Conservation (phyloP, 2,113 vertebrate species). For the Tretioscincus oriximinensis region DNA sequence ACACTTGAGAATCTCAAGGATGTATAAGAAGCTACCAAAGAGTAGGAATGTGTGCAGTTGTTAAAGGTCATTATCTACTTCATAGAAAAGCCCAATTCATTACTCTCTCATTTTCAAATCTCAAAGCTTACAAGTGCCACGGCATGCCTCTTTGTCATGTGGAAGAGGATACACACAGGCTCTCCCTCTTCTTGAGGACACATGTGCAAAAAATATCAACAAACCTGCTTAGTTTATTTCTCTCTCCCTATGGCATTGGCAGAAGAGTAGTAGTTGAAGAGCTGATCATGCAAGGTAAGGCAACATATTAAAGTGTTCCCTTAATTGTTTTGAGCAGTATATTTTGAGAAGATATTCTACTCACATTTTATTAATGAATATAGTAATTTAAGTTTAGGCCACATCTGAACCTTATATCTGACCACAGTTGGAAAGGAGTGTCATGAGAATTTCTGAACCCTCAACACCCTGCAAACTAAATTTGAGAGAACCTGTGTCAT, state of each 20-base stretch:
- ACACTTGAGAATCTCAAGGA: slow-evolving; percentile 33
- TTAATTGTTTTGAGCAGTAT: background rate
- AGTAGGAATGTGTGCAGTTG: slow-evolving; percentile 28
- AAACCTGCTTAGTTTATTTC: background rate
- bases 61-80: slow-evolving; percentile 47
- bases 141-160: slow-evolving; percentile 14
- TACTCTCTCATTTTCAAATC: slow-evolving; percentile 9
- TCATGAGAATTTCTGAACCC: too few relatives aligned
- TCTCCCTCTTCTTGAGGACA: background rate
- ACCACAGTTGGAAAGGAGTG: too few relatives aligned
- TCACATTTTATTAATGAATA: background rate
- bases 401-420: background rate
- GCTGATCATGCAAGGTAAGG: background rate
- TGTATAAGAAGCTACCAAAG: slow-evolving; percentile 19
- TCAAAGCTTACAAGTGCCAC: background rate
- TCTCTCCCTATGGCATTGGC: background rate
- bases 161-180: background rate
- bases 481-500: too few relatives aligned
- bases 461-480: too few relatives aligned
- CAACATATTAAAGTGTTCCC: too few relatives aligned
- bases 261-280: background rate
- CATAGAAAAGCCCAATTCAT: slow-evolving; percentile 38
- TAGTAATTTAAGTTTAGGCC: background rate
- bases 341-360: background rate
- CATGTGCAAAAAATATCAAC: background rate